A percentile compares a stretch with the other conserved stretches of the same genome.
Evolutionary conservation across 2,113 vertebrate species (phyloP).

Genomic region (Silurus asotus): DNA sequence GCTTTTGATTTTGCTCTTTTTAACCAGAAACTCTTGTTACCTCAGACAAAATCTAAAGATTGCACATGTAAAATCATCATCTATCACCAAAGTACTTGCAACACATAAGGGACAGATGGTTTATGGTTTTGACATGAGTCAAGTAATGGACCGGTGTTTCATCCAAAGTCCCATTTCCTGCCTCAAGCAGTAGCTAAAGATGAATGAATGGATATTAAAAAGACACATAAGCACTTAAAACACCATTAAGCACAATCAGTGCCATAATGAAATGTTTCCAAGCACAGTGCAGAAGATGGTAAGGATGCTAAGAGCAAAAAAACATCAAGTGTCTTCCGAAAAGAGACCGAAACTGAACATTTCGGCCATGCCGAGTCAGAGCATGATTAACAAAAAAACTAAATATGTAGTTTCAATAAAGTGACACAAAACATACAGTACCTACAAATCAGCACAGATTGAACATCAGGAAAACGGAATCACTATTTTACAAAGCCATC

Average conservation of each 20-base stretch:
- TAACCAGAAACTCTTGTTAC: neutral
- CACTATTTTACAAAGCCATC: neutral
- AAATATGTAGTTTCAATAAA: neutral
- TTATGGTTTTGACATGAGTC: neutral
- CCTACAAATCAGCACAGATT: neutral
- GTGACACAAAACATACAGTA: neutral
- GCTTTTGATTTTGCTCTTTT: no score
- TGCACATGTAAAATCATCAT: neutral
- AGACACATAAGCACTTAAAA: neutral
- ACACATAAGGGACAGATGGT: neutral
- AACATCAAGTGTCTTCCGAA: neutral
- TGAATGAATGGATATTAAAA: neutral
- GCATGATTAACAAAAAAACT: neutral
- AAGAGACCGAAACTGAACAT: neutral
- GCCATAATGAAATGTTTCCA: constrained; percentile 1
- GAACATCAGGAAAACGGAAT: neutral
- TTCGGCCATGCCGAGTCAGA: neutral
- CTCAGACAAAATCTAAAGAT: neutral
- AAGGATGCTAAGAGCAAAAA: neutral
- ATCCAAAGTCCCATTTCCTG: neutral
- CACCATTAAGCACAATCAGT: constrained; percentile 10
- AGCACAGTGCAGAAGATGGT: neutral
- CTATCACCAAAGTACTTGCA: neutral
- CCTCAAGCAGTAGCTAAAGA: neutral
- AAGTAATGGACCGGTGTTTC: neutral